Conservation (phyloP, 2,797 vertebrate genomes). For the Pangasius djambal region DNA sequence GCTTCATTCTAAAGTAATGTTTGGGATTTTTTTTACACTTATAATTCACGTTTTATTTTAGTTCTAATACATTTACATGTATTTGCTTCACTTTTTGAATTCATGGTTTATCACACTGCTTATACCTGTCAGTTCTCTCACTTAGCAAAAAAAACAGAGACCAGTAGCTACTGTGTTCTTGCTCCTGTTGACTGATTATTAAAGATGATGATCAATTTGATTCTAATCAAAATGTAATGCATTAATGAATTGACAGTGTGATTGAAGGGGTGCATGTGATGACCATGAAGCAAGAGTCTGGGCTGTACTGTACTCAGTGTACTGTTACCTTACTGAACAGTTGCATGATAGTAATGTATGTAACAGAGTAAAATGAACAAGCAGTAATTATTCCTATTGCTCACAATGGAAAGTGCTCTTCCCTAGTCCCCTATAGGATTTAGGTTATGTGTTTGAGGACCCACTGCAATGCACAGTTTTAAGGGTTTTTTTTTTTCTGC, state of each 20-base stretch:
- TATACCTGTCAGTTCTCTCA: constrained; percentile 75
- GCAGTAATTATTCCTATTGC: not conserved
- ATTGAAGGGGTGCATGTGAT: constrained; percentile 78
- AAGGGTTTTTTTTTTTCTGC: not conserved
- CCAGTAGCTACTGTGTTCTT: constrained; percentile 89
- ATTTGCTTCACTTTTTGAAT: constrained; percentile 57
- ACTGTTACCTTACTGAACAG: constrained; percentile 61
- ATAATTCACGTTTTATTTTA: not conserved
- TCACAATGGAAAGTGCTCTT: not conserved
- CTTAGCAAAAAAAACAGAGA: constrained; percentile 88
- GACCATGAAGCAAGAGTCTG: constrained; percentile 79
- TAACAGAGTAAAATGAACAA: constrained; percentile 19
- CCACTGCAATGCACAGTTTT: not conserved
- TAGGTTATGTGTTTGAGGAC: not conserved
- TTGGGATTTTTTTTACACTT: not conserved
- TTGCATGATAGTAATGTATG: constrained; percentile 73
- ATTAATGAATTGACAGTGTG: constrained; percentile 76
- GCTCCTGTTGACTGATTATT: constrained; percentile 84
- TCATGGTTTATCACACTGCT: constrained; percentile 54
- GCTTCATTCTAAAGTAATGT: constrained; percentile 7
- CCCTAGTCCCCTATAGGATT: not conserved
- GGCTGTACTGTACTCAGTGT: constrained; percentile 70
- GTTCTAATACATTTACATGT: constrained; percentile 50
- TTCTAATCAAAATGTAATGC: constrained; percentile 64
- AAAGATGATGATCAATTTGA: constrained; percentile 76